phyloP scores from a whole-genome alignment of 2,888 invertebrate species.

The Melanargia galathea region DNA sequence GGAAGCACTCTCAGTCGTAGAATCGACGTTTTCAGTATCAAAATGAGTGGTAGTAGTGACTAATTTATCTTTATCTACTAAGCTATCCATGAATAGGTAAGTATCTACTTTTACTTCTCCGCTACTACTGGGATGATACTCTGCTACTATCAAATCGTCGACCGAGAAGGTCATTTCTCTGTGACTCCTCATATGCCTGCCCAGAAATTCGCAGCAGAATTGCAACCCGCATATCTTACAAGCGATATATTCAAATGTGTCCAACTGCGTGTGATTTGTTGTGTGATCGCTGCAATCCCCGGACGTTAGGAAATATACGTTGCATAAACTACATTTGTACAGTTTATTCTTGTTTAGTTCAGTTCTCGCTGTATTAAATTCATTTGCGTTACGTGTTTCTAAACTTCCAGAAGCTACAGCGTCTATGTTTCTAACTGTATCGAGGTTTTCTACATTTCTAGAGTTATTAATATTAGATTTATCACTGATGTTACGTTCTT shows the following conservation, averaged over 20 bases:
- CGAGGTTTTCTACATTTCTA: neutral
- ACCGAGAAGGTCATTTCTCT: constrained; percentile 50
- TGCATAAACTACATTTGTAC: constrained; percentile 53
- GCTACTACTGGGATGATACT: constrained; percentile 42
- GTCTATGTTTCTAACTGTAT: too few species aligned
- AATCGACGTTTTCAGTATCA: constrained; percentile 32
- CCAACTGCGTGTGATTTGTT: constrained; percentile 46
- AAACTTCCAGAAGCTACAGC: too few species aligned
- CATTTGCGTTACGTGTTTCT: neutral
- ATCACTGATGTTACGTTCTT: neutral
- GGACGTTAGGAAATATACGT: constrained; percentile 53
- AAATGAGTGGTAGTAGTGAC: constrained; percentile 55
- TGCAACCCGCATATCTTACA: constrained; percentile 63
- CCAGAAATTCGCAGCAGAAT: constrained; percentile 52
- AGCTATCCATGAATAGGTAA: constrained; percentile 51
- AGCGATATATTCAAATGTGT: constrained; percentile 56
- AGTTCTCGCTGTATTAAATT: neutral
- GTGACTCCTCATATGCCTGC: constrained; percentile 52
- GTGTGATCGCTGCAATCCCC: constrained; percentile 52
- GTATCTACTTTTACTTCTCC: constrained; percentile 32
- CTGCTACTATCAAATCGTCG: constrained; percentile 52
- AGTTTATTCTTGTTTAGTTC: constrained; percentile 32
- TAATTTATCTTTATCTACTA: constrained; percentile 55
- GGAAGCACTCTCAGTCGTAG: constrained; percentile 4
- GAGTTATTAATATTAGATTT: neutral